Percentiles rank a stretch among this genome's conserved stretches.
phyloP scores from a whole-genome alignment of 2,113 vertebrate genomes.

The human region GRCh38 chr18:61671501-61672000 shows the following conservation, averaged over 20 bases:
- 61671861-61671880: not conserved
- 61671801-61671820: not conserved
- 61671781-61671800: not conserved
- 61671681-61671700: not conserved
- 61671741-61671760: not conserved
- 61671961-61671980: constrained; percentile 1
- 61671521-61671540: not conserved
- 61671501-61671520: constrained; percentile 7
- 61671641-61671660: not conserved
- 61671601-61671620: not conserved
- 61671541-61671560: not conserved
- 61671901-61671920: constrained; percentile 17
- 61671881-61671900: not conserved
- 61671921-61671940: constrained; percentile 21
- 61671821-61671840: not conserved
- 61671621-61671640: not conserved
- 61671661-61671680: not conserved
- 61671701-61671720: not conserved
- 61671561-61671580: not conserved
- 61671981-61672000: not conserved
- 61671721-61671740: not conserved
- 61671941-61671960: not conserved
- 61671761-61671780: not conserved
- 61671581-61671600: not conserved
- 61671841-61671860: not conserved